Conservation (phyloP, 2,888 invertebrate species). For the Callyntrura sp. region DNA sequence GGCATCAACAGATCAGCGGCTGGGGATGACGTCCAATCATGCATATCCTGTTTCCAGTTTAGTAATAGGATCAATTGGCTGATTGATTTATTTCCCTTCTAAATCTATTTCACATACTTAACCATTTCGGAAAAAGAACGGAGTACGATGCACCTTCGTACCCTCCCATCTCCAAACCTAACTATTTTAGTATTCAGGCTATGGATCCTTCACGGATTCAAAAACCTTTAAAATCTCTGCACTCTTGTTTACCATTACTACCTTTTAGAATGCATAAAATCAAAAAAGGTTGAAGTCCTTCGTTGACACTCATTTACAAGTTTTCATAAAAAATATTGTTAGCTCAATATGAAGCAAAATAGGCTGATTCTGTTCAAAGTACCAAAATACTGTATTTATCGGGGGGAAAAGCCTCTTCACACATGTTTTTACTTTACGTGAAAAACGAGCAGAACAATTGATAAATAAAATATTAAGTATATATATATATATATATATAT, state of each 20-base stretch:
- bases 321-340: too few relatives aligned
- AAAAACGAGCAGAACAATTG: constrained; percentile 71
- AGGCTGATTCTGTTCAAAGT: background rate
- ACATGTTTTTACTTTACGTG: constrained; percentile 37
- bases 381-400: background rate
- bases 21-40: constrained; percentile 9
- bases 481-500: too few relatives aligned
- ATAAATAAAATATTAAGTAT: constrained; percentile 73
- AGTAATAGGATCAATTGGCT: constrained; percentile 82
- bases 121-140: too few relatives aligned
- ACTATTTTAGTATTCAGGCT: too few relatives aligned
- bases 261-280: background rate
- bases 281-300: background rate
- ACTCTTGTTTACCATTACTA: too few relatives aligned
- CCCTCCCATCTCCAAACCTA: too few relatives aligned
- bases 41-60: background rate
- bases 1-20: background rate
- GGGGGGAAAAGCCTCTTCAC: background rate
- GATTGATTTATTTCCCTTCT: constrained; percentile 79
- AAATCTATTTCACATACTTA: constrained; percentile 46
- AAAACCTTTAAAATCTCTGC: too few relatives aligned
- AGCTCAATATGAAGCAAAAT: background rate
- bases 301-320: background rate
- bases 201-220: too few relatives aligned
- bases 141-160: too few relatives aligned